phyloP scores from a whole-genome alignment of 2,113 vertebrate genomes.

The Leucoraja erinaceus region DNA sequence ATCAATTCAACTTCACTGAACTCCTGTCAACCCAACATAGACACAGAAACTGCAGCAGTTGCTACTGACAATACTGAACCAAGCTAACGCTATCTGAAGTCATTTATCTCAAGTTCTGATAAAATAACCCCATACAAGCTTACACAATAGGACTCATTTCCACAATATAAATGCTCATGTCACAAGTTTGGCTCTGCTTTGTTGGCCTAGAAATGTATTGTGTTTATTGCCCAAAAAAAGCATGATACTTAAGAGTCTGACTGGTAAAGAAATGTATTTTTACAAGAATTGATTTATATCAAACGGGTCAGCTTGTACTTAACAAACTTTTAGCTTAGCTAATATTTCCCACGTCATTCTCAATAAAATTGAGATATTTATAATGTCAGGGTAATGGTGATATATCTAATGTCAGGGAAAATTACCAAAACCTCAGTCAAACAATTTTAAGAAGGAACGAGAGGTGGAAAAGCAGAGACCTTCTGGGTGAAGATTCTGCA shows the following conservation, averaged over 20 bases:
- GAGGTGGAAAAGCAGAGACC: too few species aligned
- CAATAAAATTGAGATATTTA: too few species aligned
- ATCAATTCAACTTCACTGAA: slow-evolving; percentile 11
- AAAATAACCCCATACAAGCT: background rate
- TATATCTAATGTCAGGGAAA: too few species aligned
- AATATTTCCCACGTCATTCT: too few species aligned
- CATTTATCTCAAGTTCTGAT: background rate
- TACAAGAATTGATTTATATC: background rate
- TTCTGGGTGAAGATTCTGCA: too few species aligned
- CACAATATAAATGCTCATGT: background rate
- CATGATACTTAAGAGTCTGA: background rate
- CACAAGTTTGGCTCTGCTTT: background rate
- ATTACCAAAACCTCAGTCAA: too few species aligned
- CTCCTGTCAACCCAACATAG: background rate
- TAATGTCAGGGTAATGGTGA: too few species aligned
- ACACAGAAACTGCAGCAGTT: background rate
- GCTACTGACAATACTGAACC: background rate
- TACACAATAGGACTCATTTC: background rate
- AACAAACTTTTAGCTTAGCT: too few species aligned
- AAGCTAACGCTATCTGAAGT: background rate
- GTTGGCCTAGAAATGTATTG: background rate
- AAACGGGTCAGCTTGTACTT: background rate
- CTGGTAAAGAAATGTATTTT: background rate
- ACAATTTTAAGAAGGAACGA: too few species aligned
- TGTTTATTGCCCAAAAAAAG: background rate